Evolutionary conservation across 2,888 invertebrate species (phyloP).

Genomic region (Liodrosophila aerea): DNA sequence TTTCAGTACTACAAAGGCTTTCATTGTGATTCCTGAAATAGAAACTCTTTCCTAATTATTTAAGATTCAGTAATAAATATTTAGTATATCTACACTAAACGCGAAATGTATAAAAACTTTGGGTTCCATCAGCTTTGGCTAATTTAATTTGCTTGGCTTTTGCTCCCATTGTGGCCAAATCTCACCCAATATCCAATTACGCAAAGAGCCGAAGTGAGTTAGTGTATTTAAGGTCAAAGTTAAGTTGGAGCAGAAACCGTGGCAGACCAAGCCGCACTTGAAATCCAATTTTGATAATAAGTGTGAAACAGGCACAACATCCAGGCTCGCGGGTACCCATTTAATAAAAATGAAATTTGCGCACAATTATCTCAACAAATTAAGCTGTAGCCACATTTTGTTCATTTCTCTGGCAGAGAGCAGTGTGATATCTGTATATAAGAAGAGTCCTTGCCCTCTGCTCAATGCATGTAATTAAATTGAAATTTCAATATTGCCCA

Average conservation of each 20-base stretch:
- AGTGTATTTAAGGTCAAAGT: conserved; percentile 61
- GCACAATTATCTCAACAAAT: conserved; percentile 75
- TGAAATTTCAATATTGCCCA: conserved; percentile 76
- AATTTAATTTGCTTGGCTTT: conserved; percentile 57
- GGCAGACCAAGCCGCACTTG: conserved; percentile 38
- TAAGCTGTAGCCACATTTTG: conserved; percentile 63
- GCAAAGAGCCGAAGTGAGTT: conserved; percentile 52
- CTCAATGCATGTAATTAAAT: conserved; percentile 73
- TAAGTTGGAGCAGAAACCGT: conserved; percentile 22
- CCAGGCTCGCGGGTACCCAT: conserved; percentile 51
- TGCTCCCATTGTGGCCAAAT: conserved; percentile 41
- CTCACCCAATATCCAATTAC: conserved; percentile 68
- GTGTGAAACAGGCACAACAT: conserved; percentile 35
- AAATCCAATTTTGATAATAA: conserved; percentile 75
- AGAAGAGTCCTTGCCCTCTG: conserved; percentile 21
- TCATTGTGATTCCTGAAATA: too few species aligned
- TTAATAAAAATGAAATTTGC: conserved; percentile 74
- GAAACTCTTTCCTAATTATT: too few species aligned
- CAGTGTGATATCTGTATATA: conserved; percentile 1
- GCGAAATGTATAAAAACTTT: conserved; percentile 16
- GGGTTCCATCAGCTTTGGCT: conserved; percentile 29
- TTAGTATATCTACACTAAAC: too few species aligned
- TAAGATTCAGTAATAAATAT: too few species aligned
- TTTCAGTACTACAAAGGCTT: too few species aligned
- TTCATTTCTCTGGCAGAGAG: conserved; percentile 45